Evolutionary conservation across 2,797 vertebrate species (phyloP).

Genomic region (Zonotrichia albicollis): DNA sequence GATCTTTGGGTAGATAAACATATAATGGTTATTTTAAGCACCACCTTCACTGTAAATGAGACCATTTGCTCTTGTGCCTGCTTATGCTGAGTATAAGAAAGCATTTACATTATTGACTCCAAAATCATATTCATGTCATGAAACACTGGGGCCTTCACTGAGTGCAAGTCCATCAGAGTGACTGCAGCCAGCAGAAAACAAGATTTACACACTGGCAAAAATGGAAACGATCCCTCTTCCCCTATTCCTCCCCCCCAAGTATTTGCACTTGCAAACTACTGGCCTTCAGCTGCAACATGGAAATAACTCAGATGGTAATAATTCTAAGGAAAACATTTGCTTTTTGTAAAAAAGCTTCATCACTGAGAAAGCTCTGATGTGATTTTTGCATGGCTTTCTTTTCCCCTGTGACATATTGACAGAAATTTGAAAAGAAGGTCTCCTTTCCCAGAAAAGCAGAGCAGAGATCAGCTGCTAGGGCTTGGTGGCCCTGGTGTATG

Average conservation of each 20-base stretch:
- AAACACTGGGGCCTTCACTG: slow-evolving; percentile 3
- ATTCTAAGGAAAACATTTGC: slow-evolving; percentile 57
- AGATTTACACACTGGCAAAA: slow-evolving; percentile 48
- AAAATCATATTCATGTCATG: not conserved
- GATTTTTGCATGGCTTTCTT: slow-evolving; percentile 18
- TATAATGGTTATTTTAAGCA: not conserved
- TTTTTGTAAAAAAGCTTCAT: slow-evolving; percentile 29
- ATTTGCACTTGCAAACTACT: slow-evolving; percentile 55
- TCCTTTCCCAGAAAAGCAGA: slow-evolving; percentile 3
- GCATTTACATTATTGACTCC: slow-evolving; percentile 20
- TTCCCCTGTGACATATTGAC: not conserved
- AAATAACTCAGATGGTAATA: slow-evolving; percentile 59
- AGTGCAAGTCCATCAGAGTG: not conserved
- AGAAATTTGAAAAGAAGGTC: slow-evolving; percentile 1
- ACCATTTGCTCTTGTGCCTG: not conserved
- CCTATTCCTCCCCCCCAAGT: not conserved
- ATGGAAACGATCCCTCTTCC: not conserved
- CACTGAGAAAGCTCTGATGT: not conserved
- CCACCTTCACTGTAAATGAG: not conserved
- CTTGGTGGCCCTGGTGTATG: not conserved
- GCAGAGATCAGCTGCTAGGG: not conserved
- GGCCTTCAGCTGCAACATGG: slow-evolving; percentile 35
- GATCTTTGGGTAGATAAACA: not conserved
- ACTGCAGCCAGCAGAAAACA: slow-evolving; percentile 26
- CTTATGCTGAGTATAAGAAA: slow-evolving; percentile 5